These are phyloP conservation scores for Cliona cf. orientalis DNA, from an alignment of 37 sponge, comb jelly and placozoan genomes.

Conservation along the genomic window DNA sequence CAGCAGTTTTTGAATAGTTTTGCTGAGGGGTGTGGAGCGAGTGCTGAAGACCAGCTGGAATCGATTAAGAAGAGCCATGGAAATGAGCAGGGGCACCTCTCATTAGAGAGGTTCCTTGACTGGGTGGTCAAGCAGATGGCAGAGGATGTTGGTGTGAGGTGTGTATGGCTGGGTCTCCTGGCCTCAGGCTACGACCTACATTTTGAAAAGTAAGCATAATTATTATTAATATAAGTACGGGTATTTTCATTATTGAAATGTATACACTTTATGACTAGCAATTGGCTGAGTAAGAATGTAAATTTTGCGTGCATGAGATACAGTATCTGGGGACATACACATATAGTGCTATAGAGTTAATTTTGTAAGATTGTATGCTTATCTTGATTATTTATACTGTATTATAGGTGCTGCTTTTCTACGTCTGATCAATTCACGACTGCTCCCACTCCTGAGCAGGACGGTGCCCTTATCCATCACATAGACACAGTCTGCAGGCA, in stretches of 20 bases:
- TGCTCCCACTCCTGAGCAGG: conserved; percentile 49
- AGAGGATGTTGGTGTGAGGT: background rate
- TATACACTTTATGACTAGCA: background rate
- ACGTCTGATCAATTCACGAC: background rate
- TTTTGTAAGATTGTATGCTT: too few relatives aligned
- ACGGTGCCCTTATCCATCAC: conserved; percentile 76
- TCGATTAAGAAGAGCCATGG: conserved; percentile 28
- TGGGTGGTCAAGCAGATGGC: conserved; percentile 36
- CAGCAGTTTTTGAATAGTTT: conserved; percentile 30
- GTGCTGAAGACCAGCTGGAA: conserved; percentile 5
- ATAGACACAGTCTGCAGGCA: conserved; percentile 70
- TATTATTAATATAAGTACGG: background rate
- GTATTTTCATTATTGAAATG: background rate
- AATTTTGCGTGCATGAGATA: background rate
- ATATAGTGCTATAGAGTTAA: background rate
- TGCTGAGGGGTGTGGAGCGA: background rate
- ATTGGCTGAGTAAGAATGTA: background rate
- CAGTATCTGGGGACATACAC: background rate
- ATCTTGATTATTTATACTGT: background rate
- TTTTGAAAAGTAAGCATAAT: conserved; percentile 63
- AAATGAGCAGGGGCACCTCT: conserved; percentile 4
- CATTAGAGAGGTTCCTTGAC: background rate
- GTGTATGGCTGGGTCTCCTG: conserved; percentile 77
- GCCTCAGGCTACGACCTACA: conserved; percentile 83
- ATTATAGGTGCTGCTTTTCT: background rate